These are phyloP conservation scores for Vimba vimba DNA, from an alignment of 2,113 vertebrate species.

Conservation along the genomic window DNA sequence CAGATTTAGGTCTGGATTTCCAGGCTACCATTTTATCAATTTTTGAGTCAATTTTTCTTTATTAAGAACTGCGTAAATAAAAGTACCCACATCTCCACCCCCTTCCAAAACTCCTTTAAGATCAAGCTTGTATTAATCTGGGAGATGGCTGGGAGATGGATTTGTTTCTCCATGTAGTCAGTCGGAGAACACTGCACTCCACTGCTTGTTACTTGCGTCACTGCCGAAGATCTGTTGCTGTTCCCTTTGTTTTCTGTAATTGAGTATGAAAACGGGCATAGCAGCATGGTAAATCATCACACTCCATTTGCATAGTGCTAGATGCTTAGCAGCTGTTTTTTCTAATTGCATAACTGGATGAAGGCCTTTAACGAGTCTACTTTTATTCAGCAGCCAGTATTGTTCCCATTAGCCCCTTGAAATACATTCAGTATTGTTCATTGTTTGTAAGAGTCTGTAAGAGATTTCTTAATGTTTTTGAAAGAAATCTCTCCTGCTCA, in stretches of 20 bases:
- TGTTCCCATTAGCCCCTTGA: not conserved
- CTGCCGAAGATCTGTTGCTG: not conserved
- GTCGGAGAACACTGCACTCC: not conserved
- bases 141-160: not conserved
- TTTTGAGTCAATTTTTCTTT: not conserved
- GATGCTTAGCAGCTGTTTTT: not conserved
- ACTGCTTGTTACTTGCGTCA: not conserved
- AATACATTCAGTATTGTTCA: not conserved
- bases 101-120: not conserved
- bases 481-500: no score
- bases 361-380: not conserved
- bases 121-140: not conserved
- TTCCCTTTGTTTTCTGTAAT: not conserved
- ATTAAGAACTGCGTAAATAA: not conserved
- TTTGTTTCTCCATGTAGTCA: constrained; percentile 3
- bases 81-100: not conserved
- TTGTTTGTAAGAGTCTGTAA: no score
- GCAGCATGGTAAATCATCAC: not conserved
- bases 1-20: no score
- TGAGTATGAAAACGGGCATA: not conserved
- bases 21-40: no score
- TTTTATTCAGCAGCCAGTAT: not conserved
- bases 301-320: not conserved
- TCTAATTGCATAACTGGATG: not conserved
- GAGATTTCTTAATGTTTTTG: no score